phyloP scores from a whole-genome alignment of 1,140 invertebrate species.

The Cotesia glomerata region DNA sequence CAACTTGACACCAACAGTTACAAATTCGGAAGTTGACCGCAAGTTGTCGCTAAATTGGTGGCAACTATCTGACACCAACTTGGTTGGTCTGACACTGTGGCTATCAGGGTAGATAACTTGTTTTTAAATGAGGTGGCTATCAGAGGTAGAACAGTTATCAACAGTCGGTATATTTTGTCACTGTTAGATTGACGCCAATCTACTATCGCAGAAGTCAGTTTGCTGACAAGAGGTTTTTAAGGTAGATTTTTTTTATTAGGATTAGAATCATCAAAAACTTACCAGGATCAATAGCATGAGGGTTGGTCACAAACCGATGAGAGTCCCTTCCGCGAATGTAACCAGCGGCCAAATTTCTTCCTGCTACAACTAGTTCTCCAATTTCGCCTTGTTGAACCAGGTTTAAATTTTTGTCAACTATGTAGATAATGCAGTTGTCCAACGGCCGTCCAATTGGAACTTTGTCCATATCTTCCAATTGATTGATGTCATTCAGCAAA shows the following conservation, averaged over 20 bases:
- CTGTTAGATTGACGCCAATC: too few species aligned
- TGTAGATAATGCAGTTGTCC: conserved; percentile 80
- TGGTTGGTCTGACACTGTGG: too few species aligned
- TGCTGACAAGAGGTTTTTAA: background rate
- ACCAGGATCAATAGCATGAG: conserved; percentile 70
- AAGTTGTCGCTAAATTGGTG: too few species aligned
- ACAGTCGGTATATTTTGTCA: too few species aligned
- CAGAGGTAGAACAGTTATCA: too few species aligned
- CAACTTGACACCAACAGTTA: too few species aligned
- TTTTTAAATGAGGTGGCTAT: too few species aligned
- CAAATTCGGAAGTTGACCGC: too few species aligned
- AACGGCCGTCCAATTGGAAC: conserved; percentile 81
- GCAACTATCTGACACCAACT: too few species aligned
- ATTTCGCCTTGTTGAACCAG: conserved; percentile 72
- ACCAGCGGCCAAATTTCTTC: conserved; percentile 77
- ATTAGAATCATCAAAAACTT: conserved; percentile 32
- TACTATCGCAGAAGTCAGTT: background rate
- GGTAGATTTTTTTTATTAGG: background rate
- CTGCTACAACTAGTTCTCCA: conserved; percentile 81
- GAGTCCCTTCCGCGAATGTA: conserved; percentile 78
- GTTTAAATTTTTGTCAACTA: conserved; percentile 75
- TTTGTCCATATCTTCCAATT: conserved; percentile 70
- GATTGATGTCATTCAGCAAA: conserved; percentile 58
- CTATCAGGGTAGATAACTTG: too few species aligned
- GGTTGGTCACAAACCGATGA: conserved; percentile 77